A percentile compares a stretch with the other conserved stretches of the same genome.
phyloP scores from a whole-genome alignment of 2,113 vertebrate genomes.

The Vulpes vulpes region DNA sequence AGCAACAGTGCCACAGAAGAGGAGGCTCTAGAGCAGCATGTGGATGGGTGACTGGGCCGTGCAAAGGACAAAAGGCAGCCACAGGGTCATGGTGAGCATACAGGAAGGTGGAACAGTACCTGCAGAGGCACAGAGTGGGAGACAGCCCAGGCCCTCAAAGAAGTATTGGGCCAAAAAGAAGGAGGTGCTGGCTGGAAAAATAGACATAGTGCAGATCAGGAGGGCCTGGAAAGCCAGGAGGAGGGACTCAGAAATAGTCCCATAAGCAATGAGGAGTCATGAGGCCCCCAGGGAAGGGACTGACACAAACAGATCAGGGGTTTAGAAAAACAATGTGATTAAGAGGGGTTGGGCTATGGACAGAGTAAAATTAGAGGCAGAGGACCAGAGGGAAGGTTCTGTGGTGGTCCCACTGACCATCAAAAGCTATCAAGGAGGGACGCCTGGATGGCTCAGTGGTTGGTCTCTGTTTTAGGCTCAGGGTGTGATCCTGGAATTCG shows the following conservation, averaged over 20 bases:
- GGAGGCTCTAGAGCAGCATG: not conserved
- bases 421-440: not conserved
- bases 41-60: not conserved
- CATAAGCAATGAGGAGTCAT: not conserved
- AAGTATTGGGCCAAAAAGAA: not conserved
- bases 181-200: not conserved
- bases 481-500: too few species aligned
- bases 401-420: rapidly evolving
- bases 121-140: not conserved
- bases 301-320: not conserved
- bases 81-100: rapidly evolving
- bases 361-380: not conserved
- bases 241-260: not conserved
- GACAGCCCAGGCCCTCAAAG: not conserved
- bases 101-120: not conserved
- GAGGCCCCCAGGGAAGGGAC: not conserved
- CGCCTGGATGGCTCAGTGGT: too few species aligned
- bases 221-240: not conserved
- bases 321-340: not conserved
- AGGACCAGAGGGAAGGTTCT: not conserved
- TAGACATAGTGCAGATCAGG: not conserved
- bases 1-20: not conserved
- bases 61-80: not conserved
- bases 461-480: too few species aligned
- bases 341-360: rapidly evolving